Base-by-base conservation (phyloP, 1,140 invertebrate genomes). In the Dermatophagoides farinae region DNA sequence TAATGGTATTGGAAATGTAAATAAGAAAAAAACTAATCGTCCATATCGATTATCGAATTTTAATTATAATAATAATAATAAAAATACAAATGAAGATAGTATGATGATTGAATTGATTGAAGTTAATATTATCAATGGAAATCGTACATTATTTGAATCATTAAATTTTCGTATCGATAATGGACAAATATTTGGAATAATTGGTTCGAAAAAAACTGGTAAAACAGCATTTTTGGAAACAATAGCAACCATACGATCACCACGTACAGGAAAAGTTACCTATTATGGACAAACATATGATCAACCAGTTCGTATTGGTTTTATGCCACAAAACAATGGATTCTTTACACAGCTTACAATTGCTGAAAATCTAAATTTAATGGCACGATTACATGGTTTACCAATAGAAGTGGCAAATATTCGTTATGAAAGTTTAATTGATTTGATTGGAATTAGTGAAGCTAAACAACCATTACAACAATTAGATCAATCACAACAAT, bases 301-400 rank as follows among this genome's bases (percentile, higher is more conserved):
- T 14, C 11, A 31, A 22, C 72, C 31, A 72, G 71, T 16, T 60
- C 62, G 25, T 55, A 70, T 73, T 11, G 73, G 73, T 23, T 74
- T 74, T 54, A 74, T 74, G 73, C 72, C 73, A 10, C 62, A 73
- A 70, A 71, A 73, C 53, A 63, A 68, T 8, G 71, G 71, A 6
- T 63, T 74, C 25, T 76, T 40, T 18, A 1, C 47, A 14, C 14
- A 49, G 16, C 39, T 65, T n/a, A 57, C 20, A 22, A 9, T 41
- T 38, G 4, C 20, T n/a, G 50, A 65, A 52, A 44, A 39, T 55
- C 12, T 64, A 18, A 37, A 58, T 51, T 65, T 44, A 62, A 62
- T 58, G 6, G 60, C 16, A 12, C 38, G 20, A 6, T 31, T 61
- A 10, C 43, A 61, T 23, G 14, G 37, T n/a, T 44, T 61, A 18